Evolutionary conservation across 2,888 invertebrate genomes (phyloP), one percentile per base, ranked within the genome.

Genomic region (Heliothis peltigera): DNA sequence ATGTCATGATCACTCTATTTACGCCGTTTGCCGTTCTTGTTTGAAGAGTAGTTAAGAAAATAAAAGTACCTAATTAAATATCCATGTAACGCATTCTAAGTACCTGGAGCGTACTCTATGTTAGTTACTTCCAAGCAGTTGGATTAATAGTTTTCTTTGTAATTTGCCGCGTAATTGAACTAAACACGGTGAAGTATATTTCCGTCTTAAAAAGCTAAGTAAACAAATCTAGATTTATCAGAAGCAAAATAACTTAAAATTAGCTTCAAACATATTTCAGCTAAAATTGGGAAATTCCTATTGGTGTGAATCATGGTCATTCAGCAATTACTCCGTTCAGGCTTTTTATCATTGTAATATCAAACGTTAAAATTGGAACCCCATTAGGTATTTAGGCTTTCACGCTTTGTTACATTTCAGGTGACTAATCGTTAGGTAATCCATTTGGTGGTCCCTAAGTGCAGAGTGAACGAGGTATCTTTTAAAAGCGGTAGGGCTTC

Each of bases 401-500:
- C 51, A 74, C 54, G 66, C 56, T 71, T 63, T 49, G 17, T 18
- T 71, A 49, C 42, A 10, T 25, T 55, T 70, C 64, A 42, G 66
- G 73, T 79, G 77, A 78, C 74, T 81, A 83, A 83, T 81, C 71
- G 72, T 81, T 80, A 77, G 76, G 46, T 61, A 47, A 78, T 81
- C 76, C 76, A 77, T 73, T 77, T 52, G 58, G 32, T 32, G 32
- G 32, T 10, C 32, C 32, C 32, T 67, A 60, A 69, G 48, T 68
- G 69, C 47, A 46, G 49, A 51, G 64, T 61, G 43, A 52, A 21
- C 35, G 64, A 54, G 64, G 77, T 80, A 73, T 73, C 66, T 58
- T 28, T n/a, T 17, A 43, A 54, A 19, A 60, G 46, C 15, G 65
- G 77, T 88, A 87, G 57, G 92, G 92, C 82, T 92, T 94, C 93